Evolutionary conservation across 2,888 invertebrate species (phyloP), one percentile per base, ranked within the genome.

Genomic region (Tinea trinotella): DNA sequence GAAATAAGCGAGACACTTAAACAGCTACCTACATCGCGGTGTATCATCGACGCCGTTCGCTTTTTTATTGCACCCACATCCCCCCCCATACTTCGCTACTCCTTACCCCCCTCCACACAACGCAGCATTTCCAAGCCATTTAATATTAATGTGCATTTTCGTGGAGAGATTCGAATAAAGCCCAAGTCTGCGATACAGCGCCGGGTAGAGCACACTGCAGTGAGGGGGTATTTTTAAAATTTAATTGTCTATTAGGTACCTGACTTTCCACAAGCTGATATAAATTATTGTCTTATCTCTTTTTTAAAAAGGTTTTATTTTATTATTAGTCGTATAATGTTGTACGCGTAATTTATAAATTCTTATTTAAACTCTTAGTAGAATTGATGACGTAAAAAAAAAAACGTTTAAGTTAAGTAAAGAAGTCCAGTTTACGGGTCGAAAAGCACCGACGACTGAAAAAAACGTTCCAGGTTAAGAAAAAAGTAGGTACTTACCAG

Each of bases 101-200:
- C 59, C 56, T 64, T 35, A 12, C 19, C 19, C 36, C 48, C 53
- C 10, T 67, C 67, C 70, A 76, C 71, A 73, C 78, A 71, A 82
- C 81, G 78, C 77, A 81, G 81, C 84, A 84, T 85, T 87, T 87
- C 87, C 87, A 81, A 84, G 83, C 86, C 86, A 87, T 87, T 87
- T 86, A 87, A 87, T 87, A 87, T 87, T 87, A 87, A 87, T 87
- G 87, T 85, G 86, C 85, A 86, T 85, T 87, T 87, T 84, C 84
- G 83, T 80, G 78, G 79, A 82, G 80, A 77, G 78, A 83, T 84
- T 84, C 83, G 46, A 46, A 46, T 46, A 46, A 46, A 46, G 46
- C 46, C 40, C 40, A 10, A 46, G 22, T n/a, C 50, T 50, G 24
- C 50, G 50, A 50, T 50, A 50, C 50, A 50, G 50, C 24, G 22